These are phyloP conservation scores for Malachius bipustulatus DNA, from an alignment of 2,888 invertebrate species.

Conservation along the genomic window DNA sequence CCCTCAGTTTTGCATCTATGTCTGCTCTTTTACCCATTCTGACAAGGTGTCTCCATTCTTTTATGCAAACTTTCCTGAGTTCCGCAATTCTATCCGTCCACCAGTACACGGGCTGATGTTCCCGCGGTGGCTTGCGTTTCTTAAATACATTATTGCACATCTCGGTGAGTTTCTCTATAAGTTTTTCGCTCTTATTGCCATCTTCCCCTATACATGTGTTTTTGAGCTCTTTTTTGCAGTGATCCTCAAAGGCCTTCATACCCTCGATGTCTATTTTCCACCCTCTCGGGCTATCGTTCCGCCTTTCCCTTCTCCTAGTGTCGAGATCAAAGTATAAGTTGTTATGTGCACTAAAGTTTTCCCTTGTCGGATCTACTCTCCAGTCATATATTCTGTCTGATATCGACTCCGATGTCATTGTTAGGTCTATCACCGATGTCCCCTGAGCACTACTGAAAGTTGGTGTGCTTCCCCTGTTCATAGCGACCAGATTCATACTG, in stretches of 20 bases:
- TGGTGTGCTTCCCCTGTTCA: constrained; percentile 7
- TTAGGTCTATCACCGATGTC: constrained; percentile 6
- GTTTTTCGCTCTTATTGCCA: background rate
- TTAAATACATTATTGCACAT: background rate
- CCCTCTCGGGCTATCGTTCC: too few species aligned
- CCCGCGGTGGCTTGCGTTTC: background rate
- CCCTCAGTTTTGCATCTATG: background rate
- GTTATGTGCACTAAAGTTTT: too few species aligned
- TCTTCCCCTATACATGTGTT: too few species aligned
- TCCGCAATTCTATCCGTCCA: constrained; percentile 5
- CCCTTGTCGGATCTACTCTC: constrained; percentile 5
- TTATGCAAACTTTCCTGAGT: constrained; percentile 4
- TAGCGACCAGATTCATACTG: constrained; percentile 4
- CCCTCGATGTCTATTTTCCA: too few species aligned
- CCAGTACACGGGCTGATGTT: constrained; percentile 1
- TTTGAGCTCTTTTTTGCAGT: too few species aligned
- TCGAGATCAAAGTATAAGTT: too few species aligned
- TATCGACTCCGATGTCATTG: constrained; percentile 3
- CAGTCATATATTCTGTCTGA: constrained; percentile 2
- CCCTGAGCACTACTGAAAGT: constrained; percentile 7
- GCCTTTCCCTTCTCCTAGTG: too few species aligned
- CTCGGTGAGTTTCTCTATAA: background rate
- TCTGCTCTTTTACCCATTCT: constrained; percentile 3
- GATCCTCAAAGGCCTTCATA: too few species aligned
- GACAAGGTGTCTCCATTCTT: constrained; percentile 5